Conservation (phyloP, 2,113 vertebrate species). For the Phasianus colchicus region DNA sequence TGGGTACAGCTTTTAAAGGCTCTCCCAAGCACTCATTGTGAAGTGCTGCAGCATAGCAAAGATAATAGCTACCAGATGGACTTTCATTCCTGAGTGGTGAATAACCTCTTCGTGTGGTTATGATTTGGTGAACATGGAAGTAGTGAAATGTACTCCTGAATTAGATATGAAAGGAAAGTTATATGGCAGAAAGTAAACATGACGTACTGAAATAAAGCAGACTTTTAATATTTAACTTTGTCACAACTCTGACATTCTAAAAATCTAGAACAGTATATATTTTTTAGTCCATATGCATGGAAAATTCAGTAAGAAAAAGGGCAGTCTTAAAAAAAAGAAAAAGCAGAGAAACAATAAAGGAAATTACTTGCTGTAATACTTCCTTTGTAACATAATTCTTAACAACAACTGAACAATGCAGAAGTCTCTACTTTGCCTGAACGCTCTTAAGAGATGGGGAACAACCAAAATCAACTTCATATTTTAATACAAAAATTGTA, state of each 20-base stretch:
- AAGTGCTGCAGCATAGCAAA: conserved; percentile 39
- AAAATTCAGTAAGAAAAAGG: background rate
- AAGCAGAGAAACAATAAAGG: background rate
- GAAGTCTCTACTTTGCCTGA: background rate
- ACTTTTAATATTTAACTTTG: background rate
- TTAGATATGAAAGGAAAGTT: conserved; percentile 14
- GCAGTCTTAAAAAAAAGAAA: background rate
- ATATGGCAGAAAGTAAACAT: conserved; percentile 25
- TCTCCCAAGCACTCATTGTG: conserved; percentile 47
- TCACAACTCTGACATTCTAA: background rate
- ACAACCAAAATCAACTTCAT: background rate
- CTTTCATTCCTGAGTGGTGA: conserved; percentile 76
- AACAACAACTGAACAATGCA: background rate
- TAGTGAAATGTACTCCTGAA: conserved; percentile 39
- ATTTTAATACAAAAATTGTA: background rate
- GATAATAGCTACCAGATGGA: conserved; percentile 77
- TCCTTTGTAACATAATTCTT: background rate
- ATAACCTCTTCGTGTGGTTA: conserved; percentile 68
- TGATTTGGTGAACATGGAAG: conserved; percentile 70
- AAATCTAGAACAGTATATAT: background rate
- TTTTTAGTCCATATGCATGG: background rate
- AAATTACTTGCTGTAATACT: background rate
- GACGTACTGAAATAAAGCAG: background rate
- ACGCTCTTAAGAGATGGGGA: background rate
- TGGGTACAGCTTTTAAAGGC: conserved; percentile 2